Conservation (phyloP, 2,888 invertebrate genomes). For the Zeuzera pyrina region DNA sequence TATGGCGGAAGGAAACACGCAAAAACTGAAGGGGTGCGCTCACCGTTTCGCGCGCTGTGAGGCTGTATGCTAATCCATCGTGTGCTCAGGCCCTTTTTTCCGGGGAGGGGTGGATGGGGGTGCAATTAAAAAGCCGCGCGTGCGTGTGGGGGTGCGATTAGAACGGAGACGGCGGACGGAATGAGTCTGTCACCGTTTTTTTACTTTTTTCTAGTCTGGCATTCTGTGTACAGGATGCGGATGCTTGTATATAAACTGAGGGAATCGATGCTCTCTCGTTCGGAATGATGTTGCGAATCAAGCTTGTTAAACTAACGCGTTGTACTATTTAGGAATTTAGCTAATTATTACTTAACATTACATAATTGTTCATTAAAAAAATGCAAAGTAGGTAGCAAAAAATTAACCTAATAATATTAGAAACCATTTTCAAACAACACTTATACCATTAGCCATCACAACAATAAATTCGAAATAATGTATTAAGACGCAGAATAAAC, state of each 20-base stretch:
- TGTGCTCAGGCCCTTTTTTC: conserved; percentile 60
- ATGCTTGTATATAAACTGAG: conserved; percentile 28
- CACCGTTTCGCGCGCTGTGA: conserved; percentile 44
- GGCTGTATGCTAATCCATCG: conserved; percentile 72
- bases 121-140: conserved; percentile 73
- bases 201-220: conserved; percentile 69
- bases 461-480: no score
- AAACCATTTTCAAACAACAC: no score
- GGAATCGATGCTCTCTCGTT: conserved; percentile 31
- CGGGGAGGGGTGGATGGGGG: conserved; percentile 61
- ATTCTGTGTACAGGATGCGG: conserved; percentile 22
- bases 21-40: conserved; percentile 67
- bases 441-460: no score
- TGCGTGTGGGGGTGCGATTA: conserved; percentile 70
- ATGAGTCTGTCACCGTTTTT: conserved; percentile 67
- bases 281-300: no score
- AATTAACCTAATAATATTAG: no score
- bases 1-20: conserved; percentile 60
- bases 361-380: no score
- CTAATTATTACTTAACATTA: no score
- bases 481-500: no score
- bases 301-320: no score
- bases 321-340: no score
- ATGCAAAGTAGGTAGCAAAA: no score
- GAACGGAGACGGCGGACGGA: conserved; percentile 63